These are phyloP conservation scores for Psephotus haematonotus DNA, from an alignment of 2,113 vertebrate species.

Conservation along the genomic window DNA sequence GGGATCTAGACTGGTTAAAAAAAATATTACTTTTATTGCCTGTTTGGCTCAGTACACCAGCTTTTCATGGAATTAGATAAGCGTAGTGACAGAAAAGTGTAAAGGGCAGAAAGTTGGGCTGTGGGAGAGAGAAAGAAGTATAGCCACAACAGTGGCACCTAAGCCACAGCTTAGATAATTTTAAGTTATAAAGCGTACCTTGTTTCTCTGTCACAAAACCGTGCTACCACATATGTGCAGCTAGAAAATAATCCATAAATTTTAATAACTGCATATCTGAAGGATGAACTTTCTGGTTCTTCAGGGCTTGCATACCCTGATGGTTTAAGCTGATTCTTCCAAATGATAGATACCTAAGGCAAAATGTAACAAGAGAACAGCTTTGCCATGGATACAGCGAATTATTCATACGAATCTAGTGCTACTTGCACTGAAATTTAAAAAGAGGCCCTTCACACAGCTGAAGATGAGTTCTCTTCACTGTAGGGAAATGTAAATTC, in stretches of 20 bases:
- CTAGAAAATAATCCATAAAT: background rate
- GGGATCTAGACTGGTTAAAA: background rate
- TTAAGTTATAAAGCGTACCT: rapidly evolving
- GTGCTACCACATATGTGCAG: background rate
- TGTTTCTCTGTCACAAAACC: background rate
- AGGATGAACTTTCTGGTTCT: background rate
- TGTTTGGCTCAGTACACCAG: background rate
- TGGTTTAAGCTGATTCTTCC: background rate
- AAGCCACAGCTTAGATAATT: background rate
- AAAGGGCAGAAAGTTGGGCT: background rate
- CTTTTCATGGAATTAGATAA: background rate
- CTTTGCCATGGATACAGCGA: background rate
- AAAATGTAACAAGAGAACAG: background rate
- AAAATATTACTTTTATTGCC: background rate
- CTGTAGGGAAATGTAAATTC: background rate
- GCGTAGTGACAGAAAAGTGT: background rate
- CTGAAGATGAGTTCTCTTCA: background rate
- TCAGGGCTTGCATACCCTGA: background rate
- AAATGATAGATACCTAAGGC: background rate
- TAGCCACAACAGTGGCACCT: background rate
- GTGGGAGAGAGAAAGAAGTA: background rate
- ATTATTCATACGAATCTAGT: background rate
- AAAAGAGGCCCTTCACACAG: background rate
- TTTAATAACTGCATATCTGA: background rate
- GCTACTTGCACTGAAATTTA: background rate